These are phyloP conservation scores for Drosophila setifemur DNA, from an alignment of 1,140 invertebrate species.

Conservation along the genomic window DNA sequence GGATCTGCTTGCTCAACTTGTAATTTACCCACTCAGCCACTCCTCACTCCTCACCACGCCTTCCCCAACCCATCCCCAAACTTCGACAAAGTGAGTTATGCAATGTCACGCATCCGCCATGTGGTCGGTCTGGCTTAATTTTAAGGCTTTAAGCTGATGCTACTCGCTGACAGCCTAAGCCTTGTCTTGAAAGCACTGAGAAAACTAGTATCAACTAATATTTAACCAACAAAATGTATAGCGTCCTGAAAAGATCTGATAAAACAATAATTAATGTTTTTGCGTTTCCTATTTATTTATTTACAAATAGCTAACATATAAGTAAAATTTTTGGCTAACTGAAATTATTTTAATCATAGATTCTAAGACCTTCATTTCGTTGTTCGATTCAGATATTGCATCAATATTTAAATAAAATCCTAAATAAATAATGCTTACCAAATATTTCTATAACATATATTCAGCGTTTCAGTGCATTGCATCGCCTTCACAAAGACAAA, in stretches of 20 bases:
- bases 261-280: too few species aligned
- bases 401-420: too few species aligned
- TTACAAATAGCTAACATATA: too few species aligned
- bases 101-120: constrained; percentile 64
- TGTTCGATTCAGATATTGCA: too few species aligned
- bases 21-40: constrained; percentile 49
- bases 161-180: constrained; percentile 62
- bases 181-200: neutral
- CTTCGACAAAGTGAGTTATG: constrained; percentile 54
- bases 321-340: too few species aligned
- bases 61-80: neutral
- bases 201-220: neutral
- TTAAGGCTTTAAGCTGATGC: constrained; percentile 62
- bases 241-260: too few species aligned
- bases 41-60: neutral
- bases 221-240: too few species aligned
- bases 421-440: too few species aligned
- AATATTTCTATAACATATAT: too few species aligned
- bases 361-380: too few species aligned
- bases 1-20: constrained; percentile 39
- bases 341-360: too few species aligned
- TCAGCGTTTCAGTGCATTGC: constrained; percentile 6
- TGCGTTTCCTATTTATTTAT: too few species aligned
- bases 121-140: constrained; percentile 46
- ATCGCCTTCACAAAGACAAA: constrained; percentile 39